Conservation (phyloP, 2,113 vertebrate species). For the Aegypius monachus region DNA sequence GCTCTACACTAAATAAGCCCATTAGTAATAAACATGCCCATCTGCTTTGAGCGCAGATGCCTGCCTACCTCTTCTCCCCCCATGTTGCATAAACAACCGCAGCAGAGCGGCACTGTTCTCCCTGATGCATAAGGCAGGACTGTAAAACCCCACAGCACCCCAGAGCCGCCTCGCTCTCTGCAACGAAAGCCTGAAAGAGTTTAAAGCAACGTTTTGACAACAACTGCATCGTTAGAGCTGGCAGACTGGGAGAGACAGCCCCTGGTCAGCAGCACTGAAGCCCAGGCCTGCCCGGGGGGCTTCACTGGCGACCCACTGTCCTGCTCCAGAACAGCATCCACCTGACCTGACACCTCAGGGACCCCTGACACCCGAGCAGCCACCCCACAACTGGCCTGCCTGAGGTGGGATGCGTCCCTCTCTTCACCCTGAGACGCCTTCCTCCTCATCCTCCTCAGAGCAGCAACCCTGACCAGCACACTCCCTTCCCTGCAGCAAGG, state of each 20-base stretch:
- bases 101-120: neutral
- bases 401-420: neutral
- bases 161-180: neutral
- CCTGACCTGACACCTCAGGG: too few species aligned
- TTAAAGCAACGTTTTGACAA: fast-evolving
- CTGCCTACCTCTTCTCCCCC: neutral
- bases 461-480: neutral
- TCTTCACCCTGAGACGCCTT: neutral
- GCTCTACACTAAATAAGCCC: neutral
- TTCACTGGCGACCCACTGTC: fast-evolving
- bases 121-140: neutral
- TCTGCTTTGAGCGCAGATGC: fast-evolving
- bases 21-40: neutral
- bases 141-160: neutral
- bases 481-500: neutral
- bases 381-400: neutral
- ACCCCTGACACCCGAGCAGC: neutral
- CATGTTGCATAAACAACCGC: fast-evolving
- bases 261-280: neutral
- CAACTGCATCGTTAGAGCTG: fast-evolving
- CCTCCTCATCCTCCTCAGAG: neutral
- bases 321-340: neutral
- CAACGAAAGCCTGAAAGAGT: fast-evolving
- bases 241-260: neutral
- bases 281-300: neutral